Evolutionary conservation across 2,888 invertebrate species (phyloP).

Genomic region (Agonopterix arenella): DNA sequence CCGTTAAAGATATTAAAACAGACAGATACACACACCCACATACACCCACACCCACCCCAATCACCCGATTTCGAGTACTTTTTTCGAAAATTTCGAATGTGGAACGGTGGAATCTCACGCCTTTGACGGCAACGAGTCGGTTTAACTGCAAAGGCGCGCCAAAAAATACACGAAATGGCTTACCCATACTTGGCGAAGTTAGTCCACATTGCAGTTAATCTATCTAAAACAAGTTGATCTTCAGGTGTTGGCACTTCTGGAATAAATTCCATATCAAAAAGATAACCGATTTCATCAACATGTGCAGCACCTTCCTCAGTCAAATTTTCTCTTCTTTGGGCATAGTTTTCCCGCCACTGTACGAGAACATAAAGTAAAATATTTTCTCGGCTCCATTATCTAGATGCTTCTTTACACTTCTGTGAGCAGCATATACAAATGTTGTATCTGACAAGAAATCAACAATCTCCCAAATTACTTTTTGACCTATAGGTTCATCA

Average conservation of each 20-base stretch:
- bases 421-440: conserved; percentile 4
- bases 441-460: neutral
- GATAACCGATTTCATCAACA: conserved; percentile 42
- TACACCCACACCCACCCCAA: too few relatives aligned
- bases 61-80: too few relatives aligned
- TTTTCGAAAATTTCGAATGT: too few relatives aligned
- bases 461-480: neutral
- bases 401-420: conserved; percentile 26
- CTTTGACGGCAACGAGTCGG: too few relatives aligned
- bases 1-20: too few relatives aligned
- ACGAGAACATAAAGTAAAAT: conserved; percentile 3
- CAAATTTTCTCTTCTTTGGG: conserved; percentile 18
- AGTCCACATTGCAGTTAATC: conserved; percentile 52
- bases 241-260: conserved; percentile 13
- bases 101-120: too few relatives aligned
- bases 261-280: conserved; percentile 26
- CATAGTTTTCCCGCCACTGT: conserved; percentile 26
- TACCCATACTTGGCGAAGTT: conserved; percentile 56
- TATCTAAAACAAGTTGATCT: conserved; percentile 39
- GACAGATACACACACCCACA: too few relatives aligned
- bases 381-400: conserved; percentile 17
- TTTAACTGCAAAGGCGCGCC: too few relatives aligned
- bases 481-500: conserved; percentile 1
- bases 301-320: conserved; percentile 22
- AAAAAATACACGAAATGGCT: neutral